A percentile compares a stretch with the other conserved stretches of the same genome.
These are phyloP conservation scores for Myripristis murdjan DNA, from an alignment of 2,797 vertebrate genomes.

Conservation along the genomic window DNA sequence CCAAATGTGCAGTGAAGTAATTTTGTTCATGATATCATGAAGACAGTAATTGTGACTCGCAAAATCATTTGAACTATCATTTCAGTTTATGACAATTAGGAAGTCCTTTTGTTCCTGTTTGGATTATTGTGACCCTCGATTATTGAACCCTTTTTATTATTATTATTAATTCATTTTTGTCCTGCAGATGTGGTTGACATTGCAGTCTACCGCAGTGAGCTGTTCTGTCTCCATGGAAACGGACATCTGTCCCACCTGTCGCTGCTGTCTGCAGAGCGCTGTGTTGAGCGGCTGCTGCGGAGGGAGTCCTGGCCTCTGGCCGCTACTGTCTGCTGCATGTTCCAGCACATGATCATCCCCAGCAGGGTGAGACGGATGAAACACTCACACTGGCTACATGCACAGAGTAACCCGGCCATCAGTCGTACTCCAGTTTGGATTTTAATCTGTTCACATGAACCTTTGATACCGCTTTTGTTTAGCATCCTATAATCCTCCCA, in stretches of 20 bases:
- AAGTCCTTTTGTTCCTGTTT: neutral
- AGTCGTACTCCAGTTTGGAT: neutral
- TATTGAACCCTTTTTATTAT: no score
- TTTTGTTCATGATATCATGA: neutral
- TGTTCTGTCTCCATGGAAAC: constrained; percentile 93
- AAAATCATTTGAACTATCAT: neutral
- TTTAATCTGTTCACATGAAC: neutral
- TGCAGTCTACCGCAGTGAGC: constrained; percentile 90
- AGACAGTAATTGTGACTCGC: neutral
- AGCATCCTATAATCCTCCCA: no score
- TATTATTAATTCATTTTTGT: constrained; percentile 8
- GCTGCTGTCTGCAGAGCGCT: constrained; percentile 91
- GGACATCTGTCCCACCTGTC: constrained; percentile 93
- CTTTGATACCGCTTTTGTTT: no score
- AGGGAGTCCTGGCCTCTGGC: constrained; percentile 91
- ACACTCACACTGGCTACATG: neutral
- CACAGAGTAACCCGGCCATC: neutral
- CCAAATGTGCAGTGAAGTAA: neutral
- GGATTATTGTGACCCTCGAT: neutral
- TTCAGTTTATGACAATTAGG: neutral
- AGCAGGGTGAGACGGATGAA: constrained; percentile 87
- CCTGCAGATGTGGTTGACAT: constrained; percentile 91
- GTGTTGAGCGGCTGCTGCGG: constrained; percentile 92
- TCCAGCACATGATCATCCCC: constrained; percentile 88
- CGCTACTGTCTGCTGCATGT: constrained; percentile 91